These are phyloP conservation scores for Polydrusus cervinus DNA, from an alignment of 2,888 invertebrate species.

Conservation along the genomic window DNA sequence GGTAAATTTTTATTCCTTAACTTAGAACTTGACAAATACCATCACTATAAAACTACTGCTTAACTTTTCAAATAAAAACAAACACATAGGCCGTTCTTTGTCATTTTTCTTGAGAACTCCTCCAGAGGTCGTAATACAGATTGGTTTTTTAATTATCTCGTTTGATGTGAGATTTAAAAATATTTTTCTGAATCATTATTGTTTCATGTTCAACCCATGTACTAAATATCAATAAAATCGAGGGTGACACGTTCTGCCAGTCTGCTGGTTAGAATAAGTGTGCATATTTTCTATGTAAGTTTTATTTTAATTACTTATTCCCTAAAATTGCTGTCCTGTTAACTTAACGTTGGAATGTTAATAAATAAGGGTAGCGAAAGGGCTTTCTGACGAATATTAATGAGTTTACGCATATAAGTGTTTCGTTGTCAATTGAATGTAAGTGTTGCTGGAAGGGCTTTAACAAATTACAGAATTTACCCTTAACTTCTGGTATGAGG, in stretches of 20 bases:
- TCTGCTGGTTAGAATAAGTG: background rate
- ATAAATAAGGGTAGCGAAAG: conserved; percentile 45
- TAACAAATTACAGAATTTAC: conserved; percentile 26
- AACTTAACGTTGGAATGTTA: conserved; percentile 43
- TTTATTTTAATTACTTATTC: conserved; percentile 44
- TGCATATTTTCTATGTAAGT: conserved; percentile 4
- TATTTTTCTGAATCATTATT: too few relatives aligned
- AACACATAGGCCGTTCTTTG: too few relatives aligned
- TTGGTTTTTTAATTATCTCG: too few relatives aligned
- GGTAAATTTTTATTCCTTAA: too few relatives aligned
- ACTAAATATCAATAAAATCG: too few relatives aligned
- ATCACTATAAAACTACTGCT: too few relatives aligned
- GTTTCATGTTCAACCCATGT: background rate
- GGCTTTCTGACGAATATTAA: conserved; percentile 45
- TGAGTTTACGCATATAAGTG: conserved; percentile 45
- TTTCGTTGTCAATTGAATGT: conserved; percentile 44
- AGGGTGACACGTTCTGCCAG: too few relatives aligned
- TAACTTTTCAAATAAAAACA: too few relatives aligned
- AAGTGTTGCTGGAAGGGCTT: conserved; percentile 30
- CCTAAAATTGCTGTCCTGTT: conserved; percentile 47
- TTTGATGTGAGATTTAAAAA: too few relatives aligned
- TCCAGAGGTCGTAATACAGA: too few relatives aligned
- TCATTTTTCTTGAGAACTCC: too few relatives aligned
- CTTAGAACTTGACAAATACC: too few relatives aligned
- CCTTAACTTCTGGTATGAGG: background rate